A percentile compares a stretch with the other conserved stretches of the same genome.
Evolutionary conservation across 2,888 invertebrate genomes (phyloP).

Genomic region (Lissocephala sabroskyi): DNA sequence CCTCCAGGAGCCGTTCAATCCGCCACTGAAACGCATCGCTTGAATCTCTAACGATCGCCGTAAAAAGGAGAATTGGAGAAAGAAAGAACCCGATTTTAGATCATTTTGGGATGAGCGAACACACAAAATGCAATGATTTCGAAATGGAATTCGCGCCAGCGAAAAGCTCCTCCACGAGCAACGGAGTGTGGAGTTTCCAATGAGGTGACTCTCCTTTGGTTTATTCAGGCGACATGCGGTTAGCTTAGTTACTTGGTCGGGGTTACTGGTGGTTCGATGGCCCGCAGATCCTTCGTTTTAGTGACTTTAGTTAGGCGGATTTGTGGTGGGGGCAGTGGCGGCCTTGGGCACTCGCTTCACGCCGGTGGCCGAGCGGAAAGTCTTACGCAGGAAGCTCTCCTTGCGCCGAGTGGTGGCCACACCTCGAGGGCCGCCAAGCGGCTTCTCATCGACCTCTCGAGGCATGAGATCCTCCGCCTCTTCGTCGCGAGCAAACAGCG

Average conservation of each 20-base stretch:
- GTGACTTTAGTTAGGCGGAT: conserved; percentile 30
- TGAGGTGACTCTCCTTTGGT: too few relatives aligned
- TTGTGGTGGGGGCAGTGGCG: conserved; percentile 53
- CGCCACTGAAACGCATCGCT: conserved; percentile 70
- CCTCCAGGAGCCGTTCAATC: conserved; percentile 69
- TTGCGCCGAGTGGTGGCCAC: conserved; percentile 55
- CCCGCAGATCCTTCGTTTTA: too few relatives aligned
- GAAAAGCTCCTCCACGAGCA: too few relatives aligned
- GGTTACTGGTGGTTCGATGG: too few relatives aligned
- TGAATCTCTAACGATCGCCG: conserved; percentile 66
- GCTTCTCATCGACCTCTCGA: conserved; percentile 15
- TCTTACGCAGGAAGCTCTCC: conserved; percentile 73
- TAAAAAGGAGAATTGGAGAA: conserved; percentile 34
- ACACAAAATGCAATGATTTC: conserved; percentile 6
- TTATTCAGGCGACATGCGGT: background rate
- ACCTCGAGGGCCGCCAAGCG: background rate
- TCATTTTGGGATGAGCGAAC: conserved; percentile 11
- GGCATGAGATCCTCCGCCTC: conserved; percentile 28
- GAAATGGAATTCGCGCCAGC: too few relatives aligned
- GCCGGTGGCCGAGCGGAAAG: conserved; percentile 69
- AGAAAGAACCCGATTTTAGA: conserved; percentile 36
- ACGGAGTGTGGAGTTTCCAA: too few relatives aligned
- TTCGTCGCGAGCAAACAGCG: conserved; percentile 23
- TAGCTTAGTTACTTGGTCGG: too few relatives aligned
- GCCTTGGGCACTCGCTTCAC: conserved; percentile 52